Evolutionary conservation across 2,888 invertebrate genomes (phyloP).

Genomic region (Polydrusus tereticollis): DNA sequence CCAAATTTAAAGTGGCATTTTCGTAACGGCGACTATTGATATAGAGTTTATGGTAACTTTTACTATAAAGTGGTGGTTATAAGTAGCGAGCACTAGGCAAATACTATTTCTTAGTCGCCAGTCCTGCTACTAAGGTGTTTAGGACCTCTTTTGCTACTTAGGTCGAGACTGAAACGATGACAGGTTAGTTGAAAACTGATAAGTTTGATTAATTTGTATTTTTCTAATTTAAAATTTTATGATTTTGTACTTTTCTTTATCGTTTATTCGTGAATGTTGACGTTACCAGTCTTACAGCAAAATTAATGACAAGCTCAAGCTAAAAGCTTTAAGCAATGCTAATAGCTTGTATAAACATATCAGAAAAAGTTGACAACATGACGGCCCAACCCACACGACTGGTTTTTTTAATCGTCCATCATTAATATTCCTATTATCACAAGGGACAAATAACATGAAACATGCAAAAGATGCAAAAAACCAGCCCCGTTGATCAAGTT

Average conservation of each 20-base stretch:
- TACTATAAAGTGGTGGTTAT: too few species aligned
- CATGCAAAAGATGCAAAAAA: slow-evolving; percentile 23
- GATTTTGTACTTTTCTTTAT: background rate
- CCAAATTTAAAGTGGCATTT: too few species aligned
- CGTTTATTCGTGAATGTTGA: background rate
- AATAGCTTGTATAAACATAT: background rate
- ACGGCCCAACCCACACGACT: slow-evolving; percentile 2
- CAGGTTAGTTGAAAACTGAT: too few species aligned
- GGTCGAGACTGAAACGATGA: too few species aligned
- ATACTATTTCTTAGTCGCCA: too few species aligned
- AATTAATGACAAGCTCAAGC: background rate
- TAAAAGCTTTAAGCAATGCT: background rate
- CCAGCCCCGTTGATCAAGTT: slow-evolving; percentile 31
- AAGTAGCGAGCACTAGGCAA: too few species aligned
- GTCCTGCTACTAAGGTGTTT: too few species aligned
- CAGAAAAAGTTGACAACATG: slow-evolving; percentile 1
- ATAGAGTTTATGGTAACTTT: too few species aligned
- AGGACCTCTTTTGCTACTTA: too few species aligned
- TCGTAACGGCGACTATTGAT: too few species aligned
- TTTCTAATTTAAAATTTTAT: background rate
- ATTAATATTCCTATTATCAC: slow-evolving; percentile 23
- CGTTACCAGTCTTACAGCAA: background rate
- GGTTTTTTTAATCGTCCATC: slow-evolving; percentile 1
- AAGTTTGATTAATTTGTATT: too few species aligned
- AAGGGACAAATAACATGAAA: slow-evolving; percentile 22